These are phyloP conservation scores for Pocillopora meandrina DNA, from an alignment of 92 coral and sea anemone genomes.

Conservation along the genomic window DNA sequence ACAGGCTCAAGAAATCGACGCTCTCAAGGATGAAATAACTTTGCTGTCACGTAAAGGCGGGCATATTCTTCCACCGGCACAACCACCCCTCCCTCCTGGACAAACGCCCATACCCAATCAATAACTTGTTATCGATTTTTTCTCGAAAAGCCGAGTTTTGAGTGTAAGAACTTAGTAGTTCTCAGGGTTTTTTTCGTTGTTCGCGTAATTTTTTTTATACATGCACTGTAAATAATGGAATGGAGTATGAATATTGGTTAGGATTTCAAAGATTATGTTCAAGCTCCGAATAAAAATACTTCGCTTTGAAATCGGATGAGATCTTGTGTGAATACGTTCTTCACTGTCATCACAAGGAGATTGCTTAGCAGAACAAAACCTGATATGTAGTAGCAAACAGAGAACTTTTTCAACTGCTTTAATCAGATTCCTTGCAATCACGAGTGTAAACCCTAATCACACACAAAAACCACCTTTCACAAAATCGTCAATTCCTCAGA, in stretches of 20 bases:
- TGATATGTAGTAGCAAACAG: no score
- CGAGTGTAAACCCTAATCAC: no score
- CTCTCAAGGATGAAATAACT: slow-evolving; percentile 99
- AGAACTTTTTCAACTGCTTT: no score
- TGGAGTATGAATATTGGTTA: background rate
- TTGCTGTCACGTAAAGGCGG: slow-evolving; percentile 97
- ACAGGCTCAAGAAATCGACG: slow-evolving; percentile 99
- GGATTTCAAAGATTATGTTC: background rate
- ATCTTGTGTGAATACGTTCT: no score
- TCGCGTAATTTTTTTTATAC: slow-evolving; percentile 3
- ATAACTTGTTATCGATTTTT: slow-evolving; percentile 18
- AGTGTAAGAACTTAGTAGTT: background rate
- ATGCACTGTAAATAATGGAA: slow-evolving; percentile 32
- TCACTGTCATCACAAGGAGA: no score
- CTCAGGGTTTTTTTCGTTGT: background rate
- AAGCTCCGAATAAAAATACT: background rate
- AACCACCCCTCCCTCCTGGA: slow-evolving; percentile 98
- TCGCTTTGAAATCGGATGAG: slow-evolving; percentile 1
- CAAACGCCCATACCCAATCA: slow-evolving; percentile 97
- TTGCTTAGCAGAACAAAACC: no score
- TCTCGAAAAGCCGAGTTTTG: background rate
- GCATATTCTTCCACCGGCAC: slow-evolving; percentile 97
- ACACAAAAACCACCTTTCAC: no score
- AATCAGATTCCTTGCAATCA: no score
- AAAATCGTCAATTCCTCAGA: no score